Conservation (phyloP, 2,888 invertebrate species). For the Acronicta psi region DNA sequence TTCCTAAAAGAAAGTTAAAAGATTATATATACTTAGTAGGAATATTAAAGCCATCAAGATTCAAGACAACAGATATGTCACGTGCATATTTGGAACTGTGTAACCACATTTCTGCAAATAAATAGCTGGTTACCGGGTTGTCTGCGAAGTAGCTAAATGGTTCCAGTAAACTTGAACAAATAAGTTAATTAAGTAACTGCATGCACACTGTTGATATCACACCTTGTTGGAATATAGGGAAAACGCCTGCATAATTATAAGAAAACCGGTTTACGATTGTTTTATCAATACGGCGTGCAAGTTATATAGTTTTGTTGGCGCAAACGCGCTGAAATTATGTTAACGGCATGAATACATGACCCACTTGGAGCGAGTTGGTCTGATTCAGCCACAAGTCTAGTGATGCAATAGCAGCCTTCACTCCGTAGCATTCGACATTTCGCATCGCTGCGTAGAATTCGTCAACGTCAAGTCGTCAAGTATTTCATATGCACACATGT, state of each 20-base stretch:
- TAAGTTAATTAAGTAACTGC: conserved; percentile 33
- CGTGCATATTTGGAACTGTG: conserved; percentile 12
- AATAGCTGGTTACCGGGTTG: too few species aligned
- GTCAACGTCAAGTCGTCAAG: conserved; percentile 52
- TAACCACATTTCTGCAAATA: too few species aligned
- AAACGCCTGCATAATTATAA: conserved; percentile 50
- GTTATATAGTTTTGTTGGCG: conserved; percentile 62
- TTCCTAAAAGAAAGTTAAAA: not conserved
- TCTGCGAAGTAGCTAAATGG: conserved; percentile 4
- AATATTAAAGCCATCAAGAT: conserved; percentile 6
- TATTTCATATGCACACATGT: conserved; percentile 54
- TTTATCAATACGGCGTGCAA: conserved; percentile 70
- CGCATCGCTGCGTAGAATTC: conserved; percentile 63
- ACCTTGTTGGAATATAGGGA: conserved; percentile 42
- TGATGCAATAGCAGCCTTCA: conserved; percentile 77
- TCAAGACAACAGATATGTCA: conserved; percentile 1
- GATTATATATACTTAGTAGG: conserved; percentile 8
- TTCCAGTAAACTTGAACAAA: conserved; percentile 20
- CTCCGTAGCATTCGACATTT: conserved; percentile 60
- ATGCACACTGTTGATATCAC: conserved; percentile 30
- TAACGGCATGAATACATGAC: conserved; percentile 80
- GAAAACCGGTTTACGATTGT: conserved; percentile 77
- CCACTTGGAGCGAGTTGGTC: conserved; percentile 78
- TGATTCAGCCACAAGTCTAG: conserved; percentile 71
- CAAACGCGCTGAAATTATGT: conserved; percentile 74